A percentile compares a stretch with the other conserved stretches of the same genome.
Evolutionary conservation across 2,797 vertebrate species (phyloP).

Genomic region (Steatocranus sp.): DNA sequence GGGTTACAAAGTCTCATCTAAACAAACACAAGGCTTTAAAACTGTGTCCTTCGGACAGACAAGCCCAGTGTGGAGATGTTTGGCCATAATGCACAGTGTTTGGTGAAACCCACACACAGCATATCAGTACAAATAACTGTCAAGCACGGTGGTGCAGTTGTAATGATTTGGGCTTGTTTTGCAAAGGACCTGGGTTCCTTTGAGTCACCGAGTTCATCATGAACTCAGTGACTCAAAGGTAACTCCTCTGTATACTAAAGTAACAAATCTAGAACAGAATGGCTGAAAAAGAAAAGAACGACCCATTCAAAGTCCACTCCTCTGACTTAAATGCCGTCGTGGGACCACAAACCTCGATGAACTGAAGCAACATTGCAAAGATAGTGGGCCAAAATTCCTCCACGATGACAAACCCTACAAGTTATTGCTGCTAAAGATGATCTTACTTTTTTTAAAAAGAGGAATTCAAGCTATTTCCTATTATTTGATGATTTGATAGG

Average conservation of each 20-base stretch:
- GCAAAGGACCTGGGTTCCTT: not conserved
- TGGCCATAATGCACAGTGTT: not conserved
- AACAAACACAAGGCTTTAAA: not conserved
- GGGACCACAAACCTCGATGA: not conserved
- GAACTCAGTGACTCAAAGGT: not conserved
- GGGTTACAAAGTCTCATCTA: not conserved
- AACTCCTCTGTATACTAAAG: not conserved
- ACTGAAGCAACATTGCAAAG: not conserved
- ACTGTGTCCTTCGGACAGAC: not conserved
- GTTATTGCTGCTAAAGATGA: not conserved
- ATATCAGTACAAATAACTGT: not conserved
- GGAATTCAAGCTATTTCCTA: not conserved
- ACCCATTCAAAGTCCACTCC: not conserved
- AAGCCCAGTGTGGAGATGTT: not conserved
- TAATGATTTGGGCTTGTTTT: not conserved
- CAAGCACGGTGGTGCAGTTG: not conserved
- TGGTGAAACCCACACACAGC: not conserved
- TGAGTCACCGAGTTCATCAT: not conserved
- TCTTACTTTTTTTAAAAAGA: not conserved
- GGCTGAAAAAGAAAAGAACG: not conserved
- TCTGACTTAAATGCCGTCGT: not conserved
- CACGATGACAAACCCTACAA: not conserved
- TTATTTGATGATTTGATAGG: not conserved
- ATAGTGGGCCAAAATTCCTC: not conserved
- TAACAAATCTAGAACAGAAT: not conserved